Evolutionary conservation across 1,140 invertebrate genomes (phyloP), one percentile per base, ranked within the genome.

Genomic region (Papilio glaucus): DNA sequence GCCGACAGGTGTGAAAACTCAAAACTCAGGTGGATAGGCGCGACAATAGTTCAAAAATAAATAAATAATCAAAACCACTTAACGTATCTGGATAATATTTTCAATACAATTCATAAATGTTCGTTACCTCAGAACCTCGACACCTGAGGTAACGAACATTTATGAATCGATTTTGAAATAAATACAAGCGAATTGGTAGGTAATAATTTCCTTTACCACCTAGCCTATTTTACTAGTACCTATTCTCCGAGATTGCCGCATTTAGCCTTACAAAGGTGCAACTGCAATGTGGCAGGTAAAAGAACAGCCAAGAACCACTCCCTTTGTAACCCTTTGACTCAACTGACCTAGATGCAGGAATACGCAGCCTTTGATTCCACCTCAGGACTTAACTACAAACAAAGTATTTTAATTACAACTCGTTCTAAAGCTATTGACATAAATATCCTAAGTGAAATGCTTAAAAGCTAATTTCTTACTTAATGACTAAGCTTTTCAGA

Each of bases 401-500:
- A 49, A 49, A 49, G 45, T 15, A 21, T 21, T 49, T 49, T 49
- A 49, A 49, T 49, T 49, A 18, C 18, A 49, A 49, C 45, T 49
- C 18, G 1, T 49, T 21, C 0, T 49, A 24, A 49, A 49, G 7
- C 8, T 21, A 24, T 49, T 21, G 45, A 49, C 45, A 49, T 49
- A 5, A 39, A 39, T 21, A 8, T 15, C 45, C 10, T 49, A 9
- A 49, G 21, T 21, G 18, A n/a, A n/a, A n/a, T 8, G 5, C 18
- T 49, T 12, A 49, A 49, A 49, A 49, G 45, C 45, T 49, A 10
- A 10, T 21, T 49, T 42, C 0, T 42, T 8, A 49, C 18, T 49
- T 49, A 49, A 49, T 49, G 45, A 49, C 9, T 49, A 49, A 49
- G 45, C 45, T 45, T 49, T 49, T 49, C 12, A 49, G 42, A 8